Evolutionary conservation across 1,140 invertebrate species (phyloP).

Genomic region (Drosophila miranda): DNA sequence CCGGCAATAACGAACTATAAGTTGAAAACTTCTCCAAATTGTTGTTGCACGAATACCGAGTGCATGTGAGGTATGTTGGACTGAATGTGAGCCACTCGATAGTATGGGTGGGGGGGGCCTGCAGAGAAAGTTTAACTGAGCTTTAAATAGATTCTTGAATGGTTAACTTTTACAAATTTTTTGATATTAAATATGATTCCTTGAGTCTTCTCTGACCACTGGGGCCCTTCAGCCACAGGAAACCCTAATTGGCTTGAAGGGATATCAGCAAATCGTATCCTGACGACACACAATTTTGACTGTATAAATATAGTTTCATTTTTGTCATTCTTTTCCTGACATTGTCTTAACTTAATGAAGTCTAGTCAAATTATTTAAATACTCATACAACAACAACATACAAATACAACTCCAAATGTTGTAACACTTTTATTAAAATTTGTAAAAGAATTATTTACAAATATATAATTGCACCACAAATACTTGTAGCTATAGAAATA

Average conservation of each 20-base stretch:
- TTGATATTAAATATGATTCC: neutral
- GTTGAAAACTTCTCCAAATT: conserved; percentile 48
- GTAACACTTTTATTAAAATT: too few relatives aligned
- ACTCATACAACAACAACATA: too few relatives aligned
- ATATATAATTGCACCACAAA: too few relatives aligned
- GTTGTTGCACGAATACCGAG: conserved; percentile 24
- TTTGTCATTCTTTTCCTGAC: conserved; percentile 9
- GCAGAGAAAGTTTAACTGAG: neutral
- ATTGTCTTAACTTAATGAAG: conserved; percentile 14
- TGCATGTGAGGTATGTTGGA: conserved; percentile 21
- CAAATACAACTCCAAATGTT: too few relatives aligned
- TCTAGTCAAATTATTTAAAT: conserved; percentile 13
- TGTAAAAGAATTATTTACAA: too few relatives aligned
- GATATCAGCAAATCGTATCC: neutral
- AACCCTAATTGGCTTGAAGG: neutral
- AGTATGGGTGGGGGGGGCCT: too few relatives aligned
- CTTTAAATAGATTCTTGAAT: neutral
- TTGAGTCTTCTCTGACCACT: too few relatives aligned
- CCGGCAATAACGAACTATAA: conserved; percentile 42
- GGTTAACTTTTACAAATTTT: too few relatives aligned
- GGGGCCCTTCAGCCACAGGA: too few relatives aligned
- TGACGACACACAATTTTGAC: too few relatives aligned
- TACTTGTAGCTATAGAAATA: too few relatives aligned
- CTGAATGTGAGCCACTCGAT: neutral
- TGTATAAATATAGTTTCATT: neutral